Evolutionary conservation across 2,113 vertebrate genomes (phyloP).

Genomic region (Ophiodon elongatus): DNA sequence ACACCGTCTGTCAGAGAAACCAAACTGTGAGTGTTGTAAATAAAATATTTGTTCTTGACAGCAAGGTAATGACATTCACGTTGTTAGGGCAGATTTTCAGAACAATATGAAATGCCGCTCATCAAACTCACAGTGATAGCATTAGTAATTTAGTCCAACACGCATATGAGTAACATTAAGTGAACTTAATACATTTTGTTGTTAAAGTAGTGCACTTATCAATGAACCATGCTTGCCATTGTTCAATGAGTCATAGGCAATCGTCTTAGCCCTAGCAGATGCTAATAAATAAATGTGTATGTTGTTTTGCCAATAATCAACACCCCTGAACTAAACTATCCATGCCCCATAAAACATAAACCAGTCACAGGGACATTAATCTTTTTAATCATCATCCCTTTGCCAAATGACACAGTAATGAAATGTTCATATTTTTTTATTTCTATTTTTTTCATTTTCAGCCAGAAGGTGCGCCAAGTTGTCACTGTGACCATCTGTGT

Average conservation of each 20-base stretch:
- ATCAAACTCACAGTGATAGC: constrained; percentile 16
- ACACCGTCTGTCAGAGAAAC: constrained; percentile 21
- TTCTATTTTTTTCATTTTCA: constrained; percentile 36
- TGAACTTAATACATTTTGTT: constrained; percentile 25
- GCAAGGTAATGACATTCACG: constrained; percentile 34
- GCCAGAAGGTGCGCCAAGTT: constrained; percentile 62
- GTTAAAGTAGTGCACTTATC: constrained; percentile 28
- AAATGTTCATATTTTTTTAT: constrained; percentile 54
- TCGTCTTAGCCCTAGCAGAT: constrained; percentile 51
- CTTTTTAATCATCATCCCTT: constrained; percentile 59
- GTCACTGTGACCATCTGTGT: constrained; percentile 70
- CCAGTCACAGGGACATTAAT: constrained; percentile 59
- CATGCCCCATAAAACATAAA: constrained; percentile 70
- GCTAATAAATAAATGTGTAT: constrained; percentile 55
- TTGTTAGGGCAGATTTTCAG: constrained; percentile 11
- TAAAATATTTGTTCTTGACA: constrained; percentile 36
- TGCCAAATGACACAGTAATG: constrained; percentile 71
- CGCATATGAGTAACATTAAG: constrained; percentile 6
- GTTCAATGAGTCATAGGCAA: constrained; percentile 56
- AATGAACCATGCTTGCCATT: constrained; percentile 46
- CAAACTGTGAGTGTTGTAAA: constrained; percentile 10
- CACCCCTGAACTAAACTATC: constrained; percentile 61
- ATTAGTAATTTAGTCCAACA: constrained; percentile 21
- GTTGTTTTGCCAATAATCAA: constrained; percentile 71
- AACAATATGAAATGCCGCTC: constrained; percentile 18